These are phyloP conservation scores for Maniola hyperantus DNA, from an alignment of 2,888 invertebrate species.

Conservation along the genomic window DNA sequence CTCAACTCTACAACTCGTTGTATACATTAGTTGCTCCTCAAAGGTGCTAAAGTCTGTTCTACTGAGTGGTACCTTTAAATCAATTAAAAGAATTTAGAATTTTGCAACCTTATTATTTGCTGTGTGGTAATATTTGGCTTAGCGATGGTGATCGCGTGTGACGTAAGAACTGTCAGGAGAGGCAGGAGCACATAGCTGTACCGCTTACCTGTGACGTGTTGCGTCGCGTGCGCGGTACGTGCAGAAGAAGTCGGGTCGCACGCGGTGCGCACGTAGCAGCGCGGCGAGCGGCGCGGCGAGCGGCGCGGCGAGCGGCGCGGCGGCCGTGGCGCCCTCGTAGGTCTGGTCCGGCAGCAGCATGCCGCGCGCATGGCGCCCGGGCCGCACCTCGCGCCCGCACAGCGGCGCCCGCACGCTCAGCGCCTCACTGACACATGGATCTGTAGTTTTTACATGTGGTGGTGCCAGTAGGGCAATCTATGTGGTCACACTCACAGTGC, in stretches of 20 bases:
- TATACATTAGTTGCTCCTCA: too few relatives aligned
- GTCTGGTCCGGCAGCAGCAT: slow-evolving; percentile 92
- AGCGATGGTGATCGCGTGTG: too few relatives aligned
- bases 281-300: slow-evolving; percentile 54
- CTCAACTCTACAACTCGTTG: not conserved
- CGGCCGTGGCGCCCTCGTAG: slow-evolving; percentile 81
- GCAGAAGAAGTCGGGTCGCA: slow-evolving; percentile 90
- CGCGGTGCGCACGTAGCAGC: slow-evolving; percentile 79
- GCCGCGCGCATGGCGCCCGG: slow-evolving; percentile 60
- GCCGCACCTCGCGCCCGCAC: slow-evolving; percentile 10
- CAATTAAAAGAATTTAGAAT: too few relatives aligned
- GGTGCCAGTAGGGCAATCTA: too few relatives aligned
- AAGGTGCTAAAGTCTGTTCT: too few relatives aligned
- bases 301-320: slow-evolving; percentile 81
- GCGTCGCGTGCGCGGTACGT: slow-evolving; percentile 72
- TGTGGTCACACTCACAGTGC: too few relatives aligned
- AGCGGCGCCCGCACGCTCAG: not conserved
- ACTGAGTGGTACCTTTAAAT: too few relatives aligned
- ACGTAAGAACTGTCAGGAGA: too few relatives aligned
- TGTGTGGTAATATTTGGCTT: too few relatives aligned
- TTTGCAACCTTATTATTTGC: too few relatives aligned
- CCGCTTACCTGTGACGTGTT: slow-evolving; percentile 14
- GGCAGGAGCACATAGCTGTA: too few relatives aligned
- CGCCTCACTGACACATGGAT: not conserved
- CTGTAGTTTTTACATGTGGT: too few relatives aligned